These are phyloP conservation scores for Semotilus atromaculatus DNA, from an alignment of 2,797 vertebrate genomes.

Conservation along the genomic window DNA sequence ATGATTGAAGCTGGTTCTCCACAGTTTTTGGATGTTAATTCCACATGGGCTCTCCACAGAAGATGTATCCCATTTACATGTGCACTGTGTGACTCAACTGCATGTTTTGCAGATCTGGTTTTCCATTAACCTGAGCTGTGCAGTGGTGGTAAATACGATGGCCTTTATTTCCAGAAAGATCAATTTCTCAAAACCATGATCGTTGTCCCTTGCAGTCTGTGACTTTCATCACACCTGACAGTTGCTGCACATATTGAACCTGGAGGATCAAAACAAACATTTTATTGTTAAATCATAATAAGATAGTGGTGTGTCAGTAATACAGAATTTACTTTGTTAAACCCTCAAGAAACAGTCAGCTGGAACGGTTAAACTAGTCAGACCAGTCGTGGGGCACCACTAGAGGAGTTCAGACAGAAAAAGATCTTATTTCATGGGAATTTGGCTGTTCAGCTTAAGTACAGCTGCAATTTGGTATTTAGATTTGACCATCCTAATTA, in stretches of 20 bases:
- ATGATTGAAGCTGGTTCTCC: conserved; percentile 65
- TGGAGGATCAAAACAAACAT: conserved; percentile 14
- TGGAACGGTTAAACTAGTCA: conserved; percentile 35
- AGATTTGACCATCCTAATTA: not conserved
- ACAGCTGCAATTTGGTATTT: not conserved
- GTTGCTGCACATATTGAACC: conserved; percentile 11
- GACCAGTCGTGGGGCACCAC: conserved; percentile 17
- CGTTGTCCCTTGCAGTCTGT: not conserved
- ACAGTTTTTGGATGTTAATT: conserved; percentile 27
- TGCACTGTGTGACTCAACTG: conserved; percentile 37
- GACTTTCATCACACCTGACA: conserved; percentile 37
- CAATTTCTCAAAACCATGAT: conserved; percentile 20
- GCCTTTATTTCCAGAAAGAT: conserved; percentile 35
- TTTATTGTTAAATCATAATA: not conserved
- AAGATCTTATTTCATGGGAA: not conserved
- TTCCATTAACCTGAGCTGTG: conserved; percentile 38
- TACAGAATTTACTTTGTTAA: conserved; percentile 10
- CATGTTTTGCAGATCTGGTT: conserved; percentile 44
- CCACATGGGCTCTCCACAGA: conserved; percentile 35
- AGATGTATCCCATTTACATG: conserved; percentile 35
- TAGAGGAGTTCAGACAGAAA: not conserved
- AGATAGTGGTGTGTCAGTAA: not conserved
- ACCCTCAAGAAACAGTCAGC: conserved; percentile 1
- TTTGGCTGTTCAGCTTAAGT: not conserved
- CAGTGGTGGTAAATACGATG: conserved; percentile 14